A percentile compares a stretch with the other conserved stretches of the same genome.
These are phyloP conservation scores for Salticus scenicus DNA, from an alignment of 2,888 invertebrate species.

Conservation along the genomic window DNA sequence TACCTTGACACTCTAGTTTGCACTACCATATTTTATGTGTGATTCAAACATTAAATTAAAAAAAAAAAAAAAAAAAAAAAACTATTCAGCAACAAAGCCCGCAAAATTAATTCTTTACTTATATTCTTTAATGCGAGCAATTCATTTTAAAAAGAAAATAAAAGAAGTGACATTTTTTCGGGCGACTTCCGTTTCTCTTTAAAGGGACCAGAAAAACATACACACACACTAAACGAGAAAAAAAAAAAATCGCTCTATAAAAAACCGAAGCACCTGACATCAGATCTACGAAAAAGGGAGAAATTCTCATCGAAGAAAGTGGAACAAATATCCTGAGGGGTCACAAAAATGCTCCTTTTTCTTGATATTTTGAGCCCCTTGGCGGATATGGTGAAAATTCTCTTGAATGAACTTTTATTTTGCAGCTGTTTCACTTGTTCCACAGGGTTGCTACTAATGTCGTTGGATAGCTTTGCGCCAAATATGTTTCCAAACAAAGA, in stretches of 20 bases:
- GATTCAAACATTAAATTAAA: no score
- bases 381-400: constrained; percentile 66
- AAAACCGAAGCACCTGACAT: constrained; percentile 62
- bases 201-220: no score
- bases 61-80: no score
- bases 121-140: no score
- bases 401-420: constrained; percentile 66
- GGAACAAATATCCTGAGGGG: constrained; percentile 68
- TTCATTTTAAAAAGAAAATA: no score
- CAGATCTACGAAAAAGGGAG: constrained; percentile 49
- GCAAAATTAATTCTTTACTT: no score
- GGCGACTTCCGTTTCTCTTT: no score
- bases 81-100: no score
- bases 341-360: constrained; percentile 57
- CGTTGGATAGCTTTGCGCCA: constrained; percentile 44
- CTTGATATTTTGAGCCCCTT: constrained; percentile 61
- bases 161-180: no score
- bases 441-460: constrained; percentile 25
- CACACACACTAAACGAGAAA: neutral
- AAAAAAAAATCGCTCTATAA: constrained; percentile 20
- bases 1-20: no score
- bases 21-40: no score
- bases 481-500: constrained; percentile 20
- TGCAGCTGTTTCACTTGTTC: constrained; percentile 69
- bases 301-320: constrained; percentile 69